A percentile compares a stretch with the other conserved stretches of the same genome.
Evolutionary conservation across 1,140 invertebrate species (phyloP).

Genomic region (Mylabris phalerata): DNA sequence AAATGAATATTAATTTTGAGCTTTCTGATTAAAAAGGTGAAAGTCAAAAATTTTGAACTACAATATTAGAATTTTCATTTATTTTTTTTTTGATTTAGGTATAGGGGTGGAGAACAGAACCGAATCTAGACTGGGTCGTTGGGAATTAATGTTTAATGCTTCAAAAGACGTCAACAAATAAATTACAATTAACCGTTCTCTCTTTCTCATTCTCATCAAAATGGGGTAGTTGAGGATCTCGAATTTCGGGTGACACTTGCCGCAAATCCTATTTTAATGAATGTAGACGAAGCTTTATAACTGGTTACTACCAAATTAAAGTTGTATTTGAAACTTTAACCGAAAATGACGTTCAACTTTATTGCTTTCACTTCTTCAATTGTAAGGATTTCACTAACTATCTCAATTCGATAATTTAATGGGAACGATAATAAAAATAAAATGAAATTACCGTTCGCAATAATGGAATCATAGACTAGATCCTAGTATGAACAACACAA

Average conservation of each 20-base stretch:
- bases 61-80: no score
- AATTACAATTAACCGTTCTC: slow-evolving; percentile 6
- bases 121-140: no score
- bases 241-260: slow-evolving; percentile 9
- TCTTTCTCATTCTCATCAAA: not conserved
- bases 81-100: no score
- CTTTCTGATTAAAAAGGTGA: not conserved
- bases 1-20: slow-evolving; percentile 10
- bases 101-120: no score
- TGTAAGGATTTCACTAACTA: not conserved
- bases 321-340: slow-evolving; percentile 7
- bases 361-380: not conserved
- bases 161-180: slow-evolving; percentile 2
- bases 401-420: not conserved
- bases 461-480: not conserved
- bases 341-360: slow-evolving; percentile 7
- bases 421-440: no score
- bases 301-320: slow-evolving; percentile 8
- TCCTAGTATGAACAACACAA: not conserved
- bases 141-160: no score
- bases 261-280: slow-evolving; percentile 10
- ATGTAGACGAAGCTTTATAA: slow-evolving; percentile 5
- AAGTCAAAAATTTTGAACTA: no score
- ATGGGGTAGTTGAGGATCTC: not conserved
- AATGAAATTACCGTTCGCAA: not conserved